Conservation (phyloP, 92 coral and sea anemone genomes). For the Palythoa grandiflora region DNA sequence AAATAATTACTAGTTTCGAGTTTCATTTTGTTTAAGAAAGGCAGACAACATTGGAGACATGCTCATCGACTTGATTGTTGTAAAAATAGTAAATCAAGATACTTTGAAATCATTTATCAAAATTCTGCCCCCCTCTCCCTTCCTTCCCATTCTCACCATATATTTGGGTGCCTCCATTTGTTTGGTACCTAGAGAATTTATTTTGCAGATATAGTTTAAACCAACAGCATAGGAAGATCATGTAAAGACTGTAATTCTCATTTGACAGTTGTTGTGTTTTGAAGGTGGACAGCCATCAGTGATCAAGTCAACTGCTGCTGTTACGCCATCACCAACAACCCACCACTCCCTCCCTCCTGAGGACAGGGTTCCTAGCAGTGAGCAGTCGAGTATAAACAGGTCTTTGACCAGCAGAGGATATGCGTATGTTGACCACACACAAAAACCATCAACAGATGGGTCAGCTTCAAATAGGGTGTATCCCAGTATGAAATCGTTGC, state of each 20-base stretch:
- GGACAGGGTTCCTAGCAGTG: conserved; percentile 43
- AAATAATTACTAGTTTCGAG: too few species aligned
- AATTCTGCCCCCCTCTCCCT: too few species aligned
- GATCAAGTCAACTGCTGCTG: conserved; percentile 40
- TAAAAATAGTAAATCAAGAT: too few species aligned
- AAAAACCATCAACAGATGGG: conserved; percentile 68
- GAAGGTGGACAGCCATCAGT: conserved; percentile 42
- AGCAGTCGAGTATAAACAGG: conserved; percentile 12
- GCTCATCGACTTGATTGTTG: too few species aligned
- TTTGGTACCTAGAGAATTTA: too few species aligned
- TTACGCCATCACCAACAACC: conserved; percentile 50
- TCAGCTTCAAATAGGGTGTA: conserved; percentile 41
- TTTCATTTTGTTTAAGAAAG: too few species aligned
- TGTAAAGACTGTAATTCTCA: neutral
- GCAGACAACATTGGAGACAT: too few species aligned
- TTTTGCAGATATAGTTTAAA: too few species aligned
- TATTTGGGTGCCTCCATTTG: too few species aligned
- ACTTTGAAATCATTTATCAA: too few species aligned
- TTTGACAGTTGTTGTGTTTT: neutral
- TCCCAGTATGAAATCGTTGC: neutral
- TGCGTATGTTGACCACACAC: conserved; percentile 13
- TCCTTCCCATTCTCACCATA: too few species aligned
- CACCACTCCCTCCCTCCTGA: conserved; percentile 29
- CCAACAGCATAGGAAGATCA: neutral
- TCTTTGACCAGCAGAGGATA: neutral